These are phyloP conservation scores for Olivierus martensii DNA, from an alignment of 1,140 invertebrate species.

Conservation along the genomic window DNA sequence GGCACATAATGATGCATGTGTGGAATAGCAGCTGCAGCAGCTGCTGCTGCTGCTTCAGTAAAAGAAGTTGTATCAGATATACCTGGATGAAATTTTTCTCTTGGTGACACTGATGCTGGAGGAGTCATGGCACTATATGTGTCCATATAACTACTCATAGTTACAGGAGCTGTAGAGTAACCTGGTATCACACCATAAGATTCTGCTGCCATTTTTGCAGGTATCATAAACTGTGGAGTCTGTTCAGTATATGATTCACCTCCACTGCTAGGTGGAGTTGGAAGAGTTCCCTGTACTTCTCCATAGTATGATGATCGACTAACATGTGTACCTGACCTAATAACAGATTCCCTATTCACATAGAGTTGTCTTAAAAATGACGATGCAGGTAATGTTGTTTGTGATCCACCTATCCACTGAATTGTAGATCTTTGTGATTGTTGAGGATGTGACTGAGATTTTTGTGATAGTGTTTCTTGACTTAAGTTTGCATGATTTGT, in stretches of 20 bases:
- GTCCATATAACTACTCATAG: conserved; percentile 22
- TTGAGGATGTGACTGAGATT: neutral
- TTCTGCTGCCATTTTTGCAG: conserved; percentile 6
- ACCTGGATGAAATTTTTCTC: conserved; percentile 51
- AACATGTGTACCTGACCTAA: conserved; percentile 36
- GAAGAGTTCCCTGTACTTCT: conserved; percentile 12
- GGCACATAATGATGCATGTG: conserved; percentile 13
- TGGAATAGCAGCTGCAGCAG: conserved; percentile 12
- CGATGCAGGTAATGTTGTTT: conserved; percentile 16
- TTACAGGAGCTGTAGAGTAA: conserved; percentile 1
- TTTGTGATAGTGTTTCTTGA: neutral
- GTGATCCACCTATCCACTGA: conserved; percentile 71
- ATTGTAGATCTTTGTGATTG: conserved; percentile 56
- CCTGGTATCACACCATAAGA: conserved; percentile 21
- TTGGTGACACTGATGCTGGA: conserved; percentile 81
- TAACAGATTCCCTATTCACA: conserved; percentile 85
- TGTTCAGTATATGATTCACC: conserved; percentile 10
- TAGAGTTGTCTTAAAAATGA: conserved; percentile 62
- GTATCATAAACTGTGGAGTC: conserved; percentile 8
- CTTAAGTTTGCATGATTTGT: neutral
- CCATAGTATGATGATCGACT: conserved; percentile 18
- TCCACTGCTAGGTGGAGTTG: conserved; percentile 4
- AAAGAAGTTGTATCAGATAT: conserved; percentile 36
- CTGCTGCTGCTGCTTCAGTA: conserved; percentile 15
- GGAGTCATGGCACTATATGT: conserved; percentile 76